Conservation (phyloP, 2,113 vertebrate genomes). For the Recurvirostra avosetta region DNA sequence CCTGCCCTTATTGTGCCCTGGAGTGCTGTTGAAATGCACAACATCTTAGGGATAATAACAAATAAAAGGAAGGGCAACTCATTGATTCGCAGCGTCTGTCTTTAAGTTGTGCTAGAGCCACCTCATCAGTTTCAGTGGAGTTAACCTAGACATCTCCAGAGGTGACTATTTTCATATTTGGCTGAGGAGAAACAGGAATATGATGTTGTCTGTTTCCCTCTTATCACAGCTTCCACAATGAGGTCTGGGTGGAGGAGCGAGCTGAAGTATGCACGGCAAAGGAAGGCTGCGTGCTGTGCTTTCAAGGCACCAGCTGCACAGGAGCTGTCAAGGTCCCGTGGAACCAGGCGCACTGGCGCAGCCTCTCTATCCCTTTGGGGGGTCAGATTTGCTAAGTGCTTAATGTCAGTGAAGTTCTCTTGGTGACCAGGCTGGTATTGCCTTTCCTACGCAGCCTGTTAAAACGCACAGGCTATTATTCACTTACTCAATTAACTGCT, state of each 20-base stretch:
- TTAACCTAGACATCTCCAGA: not conserved
- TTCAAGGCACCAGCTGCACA: conserved; percentile 49
- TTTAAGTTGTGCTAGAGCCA: not conserved
- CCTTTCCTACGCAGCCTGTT: conserved; percentile 46
- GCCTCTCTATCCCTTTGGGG: conserved; percentile 19
- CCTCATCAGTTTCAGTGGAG: not conserved
- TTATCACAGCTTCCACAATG: not conserved
- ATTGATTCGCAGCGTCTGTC: not conserved
- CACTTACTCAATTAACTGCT: conserved; percentile 88
- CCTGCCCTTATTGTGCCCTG: not conserved
- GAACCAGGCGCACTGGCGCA: not conserved
- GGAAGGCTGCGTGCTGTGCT: not conserved
- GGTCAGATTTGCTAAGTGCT: conserved; percentile 56
- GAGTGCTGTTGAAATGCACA: not conserved
- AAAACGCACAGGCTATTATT: conserved; percentile 72
- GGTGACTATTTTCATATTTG: not conserved
- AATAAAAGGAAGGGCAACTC: not conserved
- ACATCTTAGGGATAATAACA: not conserved
- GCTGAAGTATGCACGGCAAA: not conserved
- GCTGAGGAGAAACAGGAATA: not conserved
- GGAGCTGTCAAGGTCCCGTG: not conserved
- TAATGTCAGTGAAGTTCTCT: conserved; percentile 66
- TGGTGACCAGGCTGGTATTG: conserved; percentile 68
- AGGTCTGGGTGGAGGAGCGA: not conserved
- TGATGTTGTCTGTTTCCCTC: not conserved